These are phyloP conservation scores for Python bivittatus DNA, from an alignment of 2,113 vertebrate genomes.

Conservation along the genomic window DNA sequence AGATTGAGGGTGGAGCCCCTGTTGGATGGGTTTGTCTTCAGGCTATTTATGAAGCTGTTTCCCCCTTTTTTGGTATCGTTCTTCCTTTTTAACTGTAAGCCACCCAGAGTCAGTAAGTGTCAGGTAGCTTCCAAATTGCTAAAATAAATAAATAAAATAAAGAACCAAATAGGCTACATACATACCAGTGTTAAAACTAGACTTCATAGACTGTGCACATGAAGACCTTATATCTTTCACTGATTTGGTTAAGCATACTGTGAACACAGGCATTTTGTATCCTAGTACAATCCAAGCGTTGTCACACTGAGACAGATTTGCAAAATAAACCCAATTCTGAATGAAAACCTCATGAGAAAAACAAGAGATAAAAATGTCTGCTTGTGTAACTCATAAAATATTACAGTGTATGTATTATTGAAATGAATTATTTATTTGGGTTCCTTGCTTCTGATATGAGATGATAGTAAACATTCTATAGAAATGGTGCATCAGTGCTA, in stretches of 20 bases:
- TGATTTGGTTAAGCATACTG: neutral
- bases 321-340: neutral
- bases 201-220: neutral
- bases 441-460: neutral
- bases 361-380: neutral
- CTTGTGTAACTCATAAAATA: neutral
- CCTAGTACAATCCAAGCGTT: neutral
- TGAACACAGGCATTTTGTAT: neutral
- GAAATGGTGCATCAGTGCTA: too few relatives aligned
- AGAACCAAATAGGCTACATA: neutral
- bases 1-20: neutral
- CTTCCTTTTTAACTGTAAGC: neutral
- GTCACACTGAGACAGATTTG: neutral
- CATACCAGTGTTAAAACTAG: neutral
- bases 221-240: neutral
- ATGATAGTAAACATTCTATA: neutral
- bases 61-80: neutral
- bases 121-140: neutral
- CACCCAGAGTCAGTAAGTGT: neutral
- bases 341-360: neutral
- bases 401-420: neutral
- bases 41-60: neutral
- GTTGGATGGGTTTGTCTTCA: neutral
- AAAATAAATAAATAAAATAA: neutral
- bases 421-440: neutral